Evolutionary conservation across 1,140 invertebrate species (phyloP).

Genomic region (Vanessa atalanta): DNA sequence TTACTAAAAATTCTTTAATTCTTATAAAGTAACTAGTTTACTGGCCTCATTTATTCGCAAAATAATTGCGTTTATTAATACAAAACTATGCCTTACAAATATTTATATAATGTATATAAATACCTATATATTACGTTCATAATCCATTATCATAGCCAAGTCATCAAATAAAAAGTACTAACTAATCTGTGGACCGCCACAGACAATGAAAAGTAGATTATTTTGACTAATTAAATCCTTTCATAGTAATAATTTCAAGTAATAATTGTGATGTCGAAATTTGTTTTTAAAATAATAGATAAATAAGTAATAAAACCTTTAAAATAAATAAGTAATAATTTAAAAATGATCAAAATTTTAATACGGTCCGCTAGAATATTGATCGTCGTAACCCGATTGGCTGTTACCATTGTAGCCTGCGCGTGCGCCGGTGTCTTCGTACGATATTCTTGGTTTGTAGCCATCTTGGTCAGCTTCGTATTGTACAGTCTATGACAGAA

Average conservation of each 20-base stretch:
- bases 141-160: constrained; percentile 51
- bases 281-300: no score
- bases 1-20: constrained; percentile 27
- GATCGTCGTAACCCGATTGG: constrained; percentile 16
- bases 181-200: background rate
- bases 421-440: constrained; percentile 83
- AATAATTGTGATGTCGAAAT: no score
- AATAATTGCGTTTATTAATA: constrained; percentile 1
- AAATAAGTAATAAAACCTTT: background rate
- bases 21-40: constrained; percentile 10
- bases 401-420: constrained; percentile 43
- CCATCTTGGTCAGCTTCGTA: constrained; percentile 89
- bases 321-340: background rate
- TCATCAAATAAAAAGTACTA: constrained; percentile 33
- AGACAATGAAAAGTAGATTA: background rate
- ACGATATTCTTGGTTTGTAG: constrained; percentile 88
- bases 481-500: constrained; percentile 82
- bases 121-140: constrained; percentile 31
- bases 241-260: no score
- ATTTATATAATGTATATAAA: constrained; percentile 24
- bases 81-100: background rate
- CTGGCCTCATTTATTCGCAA: constrained; percentile 33
- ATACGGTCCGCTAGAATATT: constrained; percentile 35
- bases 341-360: background rate
- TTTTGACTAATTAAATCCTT: no score